Percentiles rank a stretch among this genome's conserved stretches.
Evolutionary conservation across 2,888 invertebrate species (phyloP).

Genomic region (Desoria tigrina): DNA sequence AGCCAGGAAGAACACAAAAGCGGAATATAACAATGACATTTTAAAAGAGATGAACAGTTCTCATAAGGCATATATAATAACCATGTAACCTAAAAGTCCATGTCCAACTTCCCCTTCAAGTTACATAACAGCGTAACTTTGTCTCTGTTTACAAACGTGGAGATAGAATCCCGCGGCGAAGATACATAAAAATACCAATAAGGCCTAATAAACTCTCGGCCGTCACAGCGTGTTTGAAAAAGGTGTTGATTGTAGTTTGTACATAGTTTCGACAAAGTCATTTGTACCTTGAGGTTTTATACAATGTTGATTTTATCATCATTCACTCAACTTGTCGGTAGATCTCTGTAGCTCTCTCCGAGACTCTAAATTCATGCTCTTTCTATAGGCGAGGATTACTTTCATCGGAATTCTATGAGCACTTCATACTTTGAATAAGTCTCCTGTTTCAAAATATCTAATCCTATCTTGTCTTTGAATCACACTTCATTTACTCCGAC

Average conservation of each 20-base stretch:
- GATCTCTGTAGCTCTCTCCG: neutral
- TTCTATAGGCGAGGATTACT: neutral
- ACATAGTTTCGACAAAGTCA: conserved; percentile 37
- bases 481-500: neutral
- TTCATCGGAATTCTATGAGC: conserved; percentile 6
- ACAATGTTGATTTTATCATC: conserved; percentile 32
- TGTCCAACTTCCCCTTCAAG: too few relatives aligned
- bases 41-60: conserved; percentile 18
- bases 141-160: neutral
- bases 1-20: too few relatives aligned
- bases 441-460: conserved; percentile 22
- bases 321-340: conserved; percentile 16
- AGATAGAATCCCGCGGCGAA: conserved; percentile 8
- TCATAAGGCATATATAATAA: too few relatives aligned
- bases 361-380: neutral
- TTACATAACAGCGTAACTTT: too few relatives aligned
- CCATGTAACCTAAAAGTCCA: neutral
- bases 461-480: conserved; percentile 3
- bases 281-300: conserved; percentile 26
- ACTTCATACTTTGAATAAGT: conserved; percentile 19
- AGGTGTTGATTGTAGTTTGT: conserved; percentile 47
- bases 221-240: conserved; percentile 25
- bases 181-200: conserved; percentile 18
- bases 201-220: conserved; percentile 15
- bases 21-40: conserved; percentile 13